Evolutionary conservation across 2,888 invertebrate species (phyloP).

Genomic region (Nomada fabriciana): DNA sequence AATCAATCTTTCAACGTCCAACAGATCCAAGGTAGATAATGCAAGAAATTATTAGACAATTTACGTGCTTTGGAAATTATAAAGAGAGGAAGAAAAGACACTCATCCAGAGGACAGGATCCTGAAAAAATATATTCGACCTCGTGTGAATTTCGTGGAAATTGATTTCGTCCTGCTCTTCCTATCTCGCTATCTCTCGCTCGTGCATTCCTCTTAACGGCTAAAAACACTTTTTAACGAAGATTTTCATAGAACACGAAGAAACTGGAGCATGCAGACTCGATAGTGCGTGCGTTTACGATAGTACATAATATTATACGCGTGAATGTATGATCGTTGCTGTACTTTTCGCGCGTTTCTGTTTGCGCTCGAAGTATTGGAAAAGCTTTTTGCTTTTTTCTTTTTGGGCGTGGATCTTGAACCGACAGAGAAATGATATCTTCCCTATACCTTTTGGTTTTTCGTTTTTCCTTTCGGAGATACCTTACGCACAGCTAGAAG

Average conservation of each 20-base stretch:
- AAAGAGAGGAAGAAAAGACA: neutral
- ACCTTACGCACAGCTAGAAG: constrained; percentile 51
- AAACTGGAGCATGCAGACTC: constrained; percentile 72
- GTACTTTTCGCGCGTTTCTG: constrained; percentile 16
- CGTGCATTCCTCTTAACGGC: constrained; percentile 50
- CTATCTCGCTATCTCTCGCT: constrained; percentile 4
- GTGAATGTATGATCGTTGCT: constrained; percentile 24
- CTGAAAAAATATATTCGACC: constrained; percentile 16
- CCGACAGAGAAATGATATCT: neutral
- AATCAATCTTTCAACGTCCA: too few species aligned
- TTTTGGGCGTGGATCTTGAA: neutral
- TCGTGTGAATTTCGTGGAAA: constrained; percentile 36
- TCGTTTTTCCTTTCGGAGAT: neutral
- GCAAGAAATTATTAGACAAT: too few species aligned
- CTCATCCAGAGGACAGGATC: constrained; percentile 22
- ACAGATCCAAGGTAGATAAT: too few species aligned
- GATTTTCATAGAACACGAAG: constrained; percentile 68
- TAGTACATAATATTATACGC: constrained; percentile 26
- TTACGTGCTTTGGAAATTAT: too few species aligned
- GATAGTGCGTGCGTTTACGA: constrained; percentile 60
- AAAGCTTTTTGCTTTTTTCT: neutral
- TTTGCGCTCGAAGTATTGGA: neutral
- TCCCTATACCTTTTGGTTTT: neutral
- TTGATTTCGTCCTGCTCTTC: constrained; percentile 23
- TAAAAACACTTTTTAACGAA: constrained; percentile 64